These are phyloP conservation scores for Hippoglossus stenolepis DNA, from an alignment of 2,113 vertebrate genomes.

Conservation along the genomic window DNA sequence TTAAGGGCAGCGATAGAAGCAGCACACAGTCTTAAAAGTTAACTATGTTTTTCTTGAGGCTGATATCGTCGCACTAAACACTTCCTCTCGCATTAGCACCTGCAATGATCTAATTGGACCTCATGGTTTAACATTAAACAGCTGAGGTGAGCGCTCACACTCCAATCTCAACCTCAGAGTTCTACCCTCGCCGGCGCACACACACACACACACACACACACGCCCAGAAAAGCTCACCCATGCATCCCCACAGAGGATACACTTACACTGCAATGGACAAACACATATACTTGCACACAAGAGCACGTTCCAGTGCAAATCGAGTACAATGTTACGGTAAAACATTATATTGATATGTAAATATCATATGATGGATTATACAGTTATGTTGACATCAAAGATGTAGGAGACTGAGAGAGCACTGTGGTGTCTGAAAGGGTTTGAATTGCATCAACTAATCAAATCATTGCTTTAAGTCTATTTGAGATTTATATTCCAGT, in stretches of 20 bases:
- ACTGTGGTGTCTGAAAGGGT: slow-evolving; percentile 28
- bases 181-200: no score
- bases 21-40: slow-evolving; percentile 17
- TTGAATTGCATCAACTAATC: slow-evolving; percentile 46
- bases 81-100: slow-evolving; percentile 35
- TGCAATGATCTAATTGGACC: slow-evolving; percentile 47
- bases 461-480: slow-evolving; percentile 17
- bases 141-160: slow-evolving; percentile 23
- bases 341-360: slow-evolving; percentile 38
- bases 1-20: not conserved
- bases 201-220: no score
- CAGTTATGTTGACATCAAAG: slow-evolving; percentile 30
- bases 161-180: not conserved
- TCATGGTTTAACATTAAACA: slow-evolving; percentile 52
- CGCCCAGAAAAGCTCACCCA: no score
- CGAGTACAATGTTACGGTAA: slow-evolving; percentile 42
- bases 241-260: no score
- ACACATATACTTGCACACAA: not conserved
- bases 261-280: no score
- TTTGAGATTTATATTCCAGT: slow-evolving; percentile 4
- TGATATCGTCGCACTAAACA: not conserved
- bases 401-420: slow-evolving; percentile 11
- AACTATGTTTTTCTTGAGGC: not conserved
- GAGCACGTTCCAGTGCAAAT: slow-evolving; percentile 7
- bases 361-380: slow-evolving; percentile 48